Conservation (phyloP, 1,140 invertebrate species). For the Lasaia peninsularis region DNA sequence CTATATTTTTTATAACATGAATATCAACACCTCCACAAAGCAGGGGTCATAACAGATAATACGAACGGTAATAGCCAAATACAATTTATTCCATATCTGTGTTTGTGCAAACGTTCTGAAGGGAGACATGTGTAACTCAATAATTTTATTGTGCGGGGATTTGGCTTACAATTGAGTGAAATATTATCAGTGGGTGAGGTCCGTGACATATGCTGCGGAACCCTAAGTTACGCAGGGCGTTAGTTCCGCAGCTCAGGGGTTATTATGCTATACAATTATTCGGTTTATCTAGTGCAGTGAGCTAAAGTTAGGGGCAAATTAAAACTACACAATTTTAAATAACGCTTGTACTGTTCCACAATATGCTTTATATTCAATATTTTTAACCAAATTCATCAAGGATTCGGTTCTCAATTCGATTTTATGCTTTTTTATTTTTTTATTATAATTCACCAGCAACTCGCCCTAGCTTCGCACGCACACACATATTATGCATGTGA, state of each 20-base stretch:
- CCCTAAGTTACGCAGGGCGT: constrained; percentile 30
- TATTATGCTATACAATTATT: constrained; percentile 16
- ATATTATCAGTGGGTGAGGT: constrained; percentile 53
- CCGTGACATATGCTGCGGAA: constrained; percentile 49
- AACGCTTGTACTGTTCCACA: no score
- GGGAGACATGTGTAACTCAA: constrained; percentile 59
- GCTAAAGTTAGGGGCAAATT: background rate
- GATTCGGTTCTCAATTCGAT: no score
- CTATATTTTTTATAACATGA: constrained; percentile 13
- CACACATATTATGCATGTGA: no score
- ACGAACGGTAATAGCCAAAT: constrained; percentile 23
- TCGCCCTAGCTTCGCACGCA: no score
- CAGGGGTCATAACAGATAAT: constrained; percentile 59
- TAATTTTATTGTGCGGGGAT: constrained; percentile 56
- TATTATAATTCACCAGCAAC: no score
- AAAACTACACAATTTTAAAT: background rate
- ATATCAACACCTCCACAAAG: constrained; percentile 41
- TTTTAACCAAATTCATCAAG: no score
- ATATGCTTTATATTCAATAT: no score
- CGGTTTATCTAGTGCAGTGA: background rate
- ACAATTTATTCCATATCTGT: constrained; percentile 67
- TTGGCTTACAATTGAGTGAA: constrained; percentile 63
- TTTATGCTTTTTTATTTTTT: no score
- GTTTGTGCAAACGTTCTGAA: constrained; percentile 48
- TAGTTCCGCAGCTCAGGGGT: constrained; percentile 21